These are phyloP conservation scores for Dryas iulia DNA, from an alignment of 1,140 invertebrate genomes.

Conservation along the genomic window DNA sequence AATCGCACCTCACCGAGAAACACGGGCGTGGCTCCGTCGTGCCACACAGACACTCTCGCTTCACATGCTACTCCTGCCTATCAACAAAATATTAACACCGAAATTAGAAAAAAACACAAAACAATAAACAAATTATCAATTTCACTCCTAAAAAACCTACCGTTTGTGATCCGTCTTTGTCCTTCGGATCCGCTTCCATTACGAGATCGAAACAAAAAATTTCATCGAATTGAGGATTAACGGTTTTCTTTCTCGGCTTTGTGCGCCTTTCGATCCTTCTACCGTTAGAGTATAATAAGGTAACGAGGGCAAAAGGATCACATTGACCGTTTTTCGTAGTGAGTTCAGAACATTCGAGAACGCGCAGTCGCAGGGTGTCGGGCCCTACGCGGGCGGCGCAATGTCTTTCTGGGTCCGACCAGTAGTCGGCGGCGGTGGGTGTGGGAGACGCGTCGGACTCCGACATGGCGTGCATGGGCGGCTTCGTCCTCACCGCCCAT, in stretches of 20 bases:
- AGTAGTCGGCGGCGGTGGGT: constrained; percentile 75
- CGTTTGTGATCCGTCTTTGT: constrained; percentile 79
- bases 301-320: constrained; percentile 93
- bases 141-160: constrained; percentile 53
- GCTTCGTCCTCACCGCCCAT: constrained; percentile 59
- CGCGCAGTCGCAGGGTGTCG: constrained; percentile 81
- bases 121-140: background rate
- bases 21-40: constrained; percentile 86
- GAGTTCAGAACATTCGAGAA: constrained; percentile 92
- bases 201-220: constrained; percentile 91
- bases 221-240: constrained; percentile 93
- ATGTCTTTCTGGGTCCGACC: constrained; percentile 74
- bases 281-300: constrained; percentile 89
- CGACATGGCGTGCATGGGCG: constrained; percentile 67
- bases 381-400: constrained; percentile 67
- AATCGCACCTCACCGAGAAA: constrained; percentile 94
- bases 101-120: background rate
- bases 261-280: constrained; percentile 91
- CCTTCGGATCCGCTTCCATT: constrained; percentile 81
- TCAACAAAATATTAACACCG: background rate
- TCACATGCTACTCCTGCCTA: constrained; percentile 81
- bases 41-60: constrained; percentile 90
- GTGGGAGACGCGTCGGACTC: constrained; percentile 63
- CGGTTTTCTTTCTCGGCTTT: constrained; percentile 93
- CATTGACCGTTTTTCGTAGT: constrained; percentile 94